These are phyloP conservation scores for Gnathonemus longibarbis DNA, from an alignment of 2,113 vertebrate genomes.

Conservation along the genomic window DNA sequence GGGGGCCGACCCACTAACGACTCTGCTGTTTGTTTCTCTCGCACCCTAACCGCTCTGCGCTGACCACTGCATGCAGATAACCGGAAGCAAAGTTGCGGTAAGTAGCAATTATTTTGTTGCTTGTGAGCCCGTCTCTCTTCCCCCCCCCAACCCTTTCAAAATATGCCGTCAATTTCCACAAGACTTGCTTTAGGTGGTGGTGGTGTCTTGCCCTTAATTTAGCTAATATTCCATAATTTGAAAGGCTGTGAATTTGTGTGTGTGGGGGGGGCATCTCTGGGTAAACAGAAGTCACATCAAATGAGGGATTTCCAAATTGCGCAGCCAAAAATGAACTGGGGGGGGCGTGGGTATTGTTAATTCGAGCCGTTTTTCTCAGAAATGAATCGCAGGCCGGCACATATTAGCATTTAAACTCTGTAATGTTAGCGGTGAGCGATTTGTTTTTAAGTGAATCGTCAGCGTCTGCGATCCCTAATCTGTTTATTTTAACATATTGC, in stretches of 20 bases:
- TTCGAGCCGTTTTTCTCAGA: conserved; percentile 43
- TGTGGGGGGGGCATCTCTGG: conserved; percentile 31
- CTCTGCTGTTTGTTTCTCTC: conserved; percentile 83
- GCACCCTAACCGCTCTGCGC: conserved; percentile 82
- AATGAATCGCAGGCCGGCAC: conserved; percentile 43
- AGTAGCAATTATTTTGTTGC: conserved; percentile 73
- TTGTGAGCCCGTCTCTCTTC: conserved; percentile 38
- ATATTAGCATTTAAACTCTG: conserved; percentile 57
- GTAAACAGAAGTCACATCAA: conserved; percentile 45
- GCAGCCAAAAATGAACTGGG: conserved; percentile 40
- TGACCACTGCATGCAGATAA: conserved; percentile 98
- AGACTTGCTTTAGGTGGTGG: conserved; percentile 33
- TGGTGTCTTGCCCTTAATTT: conserved; percentile 44
- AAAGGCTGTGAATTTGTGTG: conserved; percentile 40
- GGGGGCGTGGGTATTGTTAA: conserved; percentile 37
- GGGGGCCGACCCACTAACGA: conserved; percentile 69
- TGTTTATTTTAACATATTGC: conserved; percentile 48
- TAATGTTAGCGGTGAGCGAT: conserved; percentile 43
- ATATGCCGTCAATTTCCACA: conserved; percentile 22
- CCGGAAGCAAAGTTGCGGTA: conserved; percentile 96
- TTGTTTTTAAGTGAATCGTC: conserved; percentile 46
- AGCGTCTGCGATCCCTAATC: conserved; percentile 49
- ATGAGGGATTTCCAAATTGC: conserved; percentile 51
- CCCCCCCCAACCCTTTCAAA: conserved; percentile 10
- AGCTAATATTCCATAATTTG: conserved; percentile 51